phyloP scores from a whole-genome alignment of 2,113 vertebrate genomes.

The Colaptes auratus region DNA sequence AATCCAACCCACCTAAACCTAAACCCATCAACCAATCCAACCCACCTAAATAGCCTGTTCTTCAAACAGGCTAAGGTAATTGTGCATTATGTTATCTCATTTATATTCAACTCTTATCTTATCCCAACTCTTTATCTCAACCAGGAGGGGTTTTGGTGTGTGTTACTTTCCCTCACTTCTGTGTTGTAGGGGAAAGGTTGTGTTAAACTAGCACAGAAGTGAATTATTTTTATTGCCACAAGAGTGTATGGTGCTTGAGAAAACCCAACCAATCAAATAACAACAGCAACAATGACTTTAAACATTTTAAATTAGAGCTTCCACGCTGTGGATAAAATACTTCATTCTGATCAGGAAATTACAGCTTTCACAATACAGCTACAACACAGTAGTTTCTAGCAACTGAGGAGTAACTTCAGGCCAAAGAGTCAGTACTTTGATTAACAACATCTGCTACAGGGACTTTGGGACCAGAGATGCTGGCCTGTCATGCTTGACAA shows the following conservation, averaged over 20 bases:
- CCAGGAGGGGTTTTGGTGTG: too few species aligned
- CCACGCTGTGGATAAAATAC: background rate
- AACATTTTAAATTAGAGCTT: background rate
- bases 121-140: too few species aligned
- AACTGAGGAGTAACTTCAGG: background rate
- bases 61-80: too few species aligned
- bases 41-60: too few species aligned
- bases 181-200: too few species aligned
- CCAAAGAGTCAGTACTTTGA: background rate
- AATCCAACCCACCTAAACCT: too few species aligned
- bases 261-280: background rate
- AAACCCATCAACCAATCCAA: too few species aligned
- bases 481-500: rapidly evolving
- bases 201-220: background rate
- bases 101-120: too few species aligned
- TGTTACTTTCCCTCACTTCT: background rate
- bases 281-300: background rate
- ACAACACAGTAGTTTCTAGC: background rate
- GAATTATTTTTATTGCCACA: background rate
- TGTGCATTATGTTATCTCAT: too few species aligned
- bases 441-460: background rate
- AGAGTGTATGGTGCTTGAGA: background rate
- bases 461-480: rapidly evolving
- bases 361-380: background rate
- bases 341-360: background rate